Conservation (phyloP, 64 coral and sea anemone species). For the Orbicella faveolata region DNA sequence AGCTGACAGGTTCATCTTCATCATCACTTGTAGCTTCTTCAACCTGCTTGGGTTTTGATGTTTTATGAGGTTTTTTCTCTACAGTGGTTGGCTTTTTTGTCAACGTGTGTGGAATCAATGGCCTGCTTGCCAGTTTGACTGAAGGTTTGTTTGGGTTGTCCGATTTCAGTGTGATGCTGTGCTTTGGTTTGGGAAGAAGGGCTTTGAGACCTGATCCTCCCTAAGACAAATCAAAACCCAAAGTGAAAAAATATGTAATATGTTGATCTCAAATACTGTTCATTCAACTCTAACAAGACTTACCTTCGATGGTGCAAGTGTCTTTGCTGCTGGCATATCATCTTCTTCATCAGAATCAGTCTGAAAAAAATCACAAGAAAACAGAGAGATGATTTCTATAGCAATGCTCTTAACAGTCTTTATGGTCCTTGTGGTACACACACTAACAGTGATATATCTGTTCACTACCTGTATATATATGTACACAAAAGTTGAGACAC, state of each 20-base stretch:
- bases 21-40: slow-evolving; percentile 64
- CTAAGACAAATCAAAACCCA: slow-evolving; percentile 33
- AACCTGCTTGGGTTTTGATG: slow-evolving; percentile 12
- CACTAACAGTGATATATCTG: neutral
- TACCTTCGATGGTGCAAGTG: slow-evolving; percentile 68
- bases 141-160: slow-evolving; percentile 88
- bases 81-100: slow-evolving; percentile 57
- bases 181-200: slow-evolving; percentile 93
- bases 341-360: slow-evolving; percentile 86
- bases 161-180: slow-evolving; percentile 77
- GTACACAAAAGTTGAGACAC: no score
- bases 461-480: no score
- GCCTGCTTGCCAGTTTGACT: slow-evolving; percentile 82
- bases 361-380: slow-evolving; percentile 15
- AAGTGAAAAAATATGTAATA: neutral
- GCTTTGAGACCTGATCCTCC: slow-evolving; percentile 80
- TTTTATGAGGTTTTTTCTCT: slow-evolving; percentile 30
- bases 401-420: no score
- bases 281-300: neutral
- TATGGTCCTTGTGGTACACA: no score
- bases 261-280: neutral
- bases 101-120: slow-evolving; percentile 87
- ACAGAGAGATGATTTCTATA: no score
- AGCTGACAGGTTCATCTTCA: slow-evolving; percentile 67
- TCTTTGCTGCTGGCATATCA: slow-evolving; percentile 62